Percentiles rank a stretch among this genome's conserved stretches.
Conservation (phyloP, 1,140 invertebrate species). For the Drosophila arawakana region DNA sequence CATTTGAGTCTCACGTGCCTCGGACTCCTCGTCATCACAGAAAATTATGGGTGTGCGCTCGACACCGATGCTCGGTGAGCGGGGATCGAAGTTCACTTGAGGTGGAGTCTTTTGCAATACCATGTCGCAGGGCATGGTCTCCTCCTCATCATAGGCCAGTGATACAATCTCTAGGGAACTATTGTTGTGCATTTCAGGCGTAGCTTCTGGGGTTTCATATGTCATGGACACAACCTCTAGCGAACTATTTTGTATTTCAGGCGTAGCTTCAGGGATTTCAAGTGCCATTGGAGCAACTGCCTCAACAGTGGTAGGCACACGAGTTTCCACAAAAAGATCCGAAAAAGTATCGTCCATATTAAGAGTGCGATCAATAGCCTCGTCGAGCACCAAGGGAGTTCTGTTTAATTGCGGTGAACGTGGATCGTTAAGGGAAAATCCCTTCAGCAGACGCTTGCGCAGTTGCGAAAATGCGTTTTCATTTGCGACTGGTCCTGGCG, state of each 20-base stretch:
- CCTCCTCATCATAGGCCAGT: slow-evolving; percentile 62
- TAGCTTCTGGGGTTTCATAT: slow-evolving; percentile 12
- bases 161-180: slow-evolving; percentile 68
- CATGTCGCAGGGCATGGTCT: slow-evolving; percentile 65
- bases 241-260: slow-evolving; percentile 52
- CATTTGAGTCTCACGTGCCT: slow-evolving; percentile 68
- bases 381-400: slow-evolving; percentile 84
- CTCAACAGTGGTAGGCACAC: slow-evolving; percentile 30
- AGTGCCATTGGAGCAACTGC: not conserved
- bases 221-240: slow-evolving; percentile 53
- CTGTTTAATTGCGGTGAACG: slow-evolving; percentile 85
- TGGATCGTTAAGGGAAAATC: slow-evolving; percentile 82
- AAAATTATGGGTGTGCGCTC: slow-evolving; percentile 85
- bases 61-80: slow-evolving; percentile 85
- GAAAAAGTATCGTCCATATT: slow-evolving; percentile 81
- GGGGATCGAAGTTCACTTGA: slow-evolving; percentile 76
- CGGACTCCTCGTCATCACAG: slow-evolving; percentile 74
- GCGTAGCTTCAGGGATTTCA: slow-evolving; percentile 23
- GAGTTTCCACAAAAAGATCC: slow-evolving; percentile 77
- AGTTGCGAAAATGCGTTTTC: slow-evolving; percentile 60
- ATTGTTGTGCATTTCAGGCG: slow-evolving; percentile 45
- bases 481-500: not conserved
- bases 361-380: slow-evolving; percentile 72
- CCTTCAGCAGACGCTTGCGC: slow-evolving; percentile 71
- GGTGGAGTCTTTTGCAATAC: slow-evolving; percentile 39